Base-by-base conservation (phyloP, 2,888 invertebrate genomes). In the Conus canariensis region DNA sequence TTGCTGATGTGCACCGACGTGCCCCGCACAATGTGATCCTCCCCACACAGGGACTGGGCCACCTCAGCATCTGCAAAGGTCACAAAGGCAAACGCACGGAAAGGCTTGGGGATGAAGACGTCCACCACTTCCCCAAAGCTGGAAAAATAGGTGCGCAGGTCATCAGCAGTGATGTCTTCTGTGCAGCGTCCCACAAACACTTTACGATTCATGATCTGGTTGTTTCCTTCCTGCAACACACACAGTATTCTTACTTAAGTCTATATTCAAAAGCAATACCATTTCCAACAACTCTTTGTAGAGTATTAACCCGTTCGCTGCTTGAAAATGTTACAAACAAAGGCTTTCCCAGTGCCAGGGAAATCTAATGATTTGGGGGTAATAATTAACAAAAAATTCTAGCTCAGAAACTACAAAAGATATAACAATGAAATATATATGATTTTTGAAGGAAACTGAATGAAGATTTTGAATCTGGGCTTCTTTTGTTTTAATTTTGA, bases 51-150 rank as follows among this genome's bases (percentile, higher is more conserved):
- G 93, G 98, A 97, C 96, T 98, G 98, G 85, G 98, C 99, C 89
- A 98, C 98, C 96, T 98, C 98, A 58, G 98, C 98, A 96, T 98
- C 98, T 95, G 98, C 97, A 97, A 99, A 98, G 88, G 99, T 99
- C 88, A 99, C 98, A 97, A 99, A 99, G 25, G 96, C 96, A 93
- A 96, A 97, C 45, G 96, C 96, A 82, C 97, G 94, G 97, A 99
- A 99, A 90, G 99, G 99, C 96, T 98, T 98, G 64, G 99, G 99
- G 93, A 99, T 98, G 97, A 99, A 99, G 89, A 99, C 99, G 97
- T 99, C 99, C 86, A 98, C 98, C 88, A 99, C 98, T 97, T 98
- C 98, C 93, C 98, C 99, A 97, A 97, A 98, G 96, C 98, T 98
- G 90, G 98, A 97, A 92, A 96, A 96, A 97, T 98, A 99, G 94